phyloP scores from a whole-genome alignment of 2,113 vertebrate species.

The Dipodomys merriami region DNA sequence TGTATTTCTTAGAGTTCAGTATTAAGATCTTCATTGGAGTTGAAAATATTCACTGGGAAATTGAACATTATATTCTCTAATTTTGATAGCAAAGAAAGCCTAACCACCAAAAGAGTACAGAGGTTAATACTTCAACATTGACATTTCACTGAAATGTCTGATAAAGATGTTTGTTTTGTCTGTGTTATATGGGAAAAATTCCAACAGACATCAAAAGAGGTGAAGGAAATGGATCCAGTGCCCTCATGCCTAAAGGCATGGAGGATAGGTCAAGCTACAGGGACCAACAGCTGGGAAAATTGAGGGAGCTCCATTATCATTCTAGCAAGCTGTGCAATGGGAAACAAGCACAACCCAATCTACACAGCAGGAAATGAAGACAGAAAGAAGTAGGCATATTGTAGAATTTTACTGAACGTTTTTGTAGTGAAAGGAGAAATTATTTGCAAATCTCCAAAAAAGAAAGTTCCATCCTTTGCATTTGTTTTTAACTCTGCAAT shows the following conservation, averaged over 20 bases:
- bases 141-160: not conserved
- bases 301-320: rapidly evolving
- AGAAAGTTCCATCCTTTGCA: not conserved
- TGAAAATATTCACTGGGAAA: not conserved
- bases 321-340: not conserved
- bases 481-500: not conserved
- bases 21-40: not conserved
- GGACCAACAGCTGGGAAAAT: no score
- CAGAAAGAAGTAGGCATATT: not conserved
- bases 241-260: not conserved
- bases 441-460: not conserved
- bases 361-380: not conserved
- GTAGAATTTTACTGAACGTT: not conserved
- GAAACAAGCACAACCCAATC: not conserved
- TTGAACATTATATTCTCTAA: slow-evolving; percentile 34
- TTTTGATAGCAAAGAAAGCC: not conserved
- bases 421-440: not conserved
- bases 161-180: not conserved
- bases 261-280: not conserved
- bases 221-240: not conserved
- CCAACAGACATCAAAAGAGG: not conserved
- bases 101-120: not conserved
- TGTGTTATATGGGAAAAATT: not conserved
- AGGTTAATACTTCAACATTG: not conserved
- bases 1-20: not conserved